Evolutionary conservation across 2,888 invertebrate genomes (phyloP).

Genomic region (Aradus depressus): DNA sequence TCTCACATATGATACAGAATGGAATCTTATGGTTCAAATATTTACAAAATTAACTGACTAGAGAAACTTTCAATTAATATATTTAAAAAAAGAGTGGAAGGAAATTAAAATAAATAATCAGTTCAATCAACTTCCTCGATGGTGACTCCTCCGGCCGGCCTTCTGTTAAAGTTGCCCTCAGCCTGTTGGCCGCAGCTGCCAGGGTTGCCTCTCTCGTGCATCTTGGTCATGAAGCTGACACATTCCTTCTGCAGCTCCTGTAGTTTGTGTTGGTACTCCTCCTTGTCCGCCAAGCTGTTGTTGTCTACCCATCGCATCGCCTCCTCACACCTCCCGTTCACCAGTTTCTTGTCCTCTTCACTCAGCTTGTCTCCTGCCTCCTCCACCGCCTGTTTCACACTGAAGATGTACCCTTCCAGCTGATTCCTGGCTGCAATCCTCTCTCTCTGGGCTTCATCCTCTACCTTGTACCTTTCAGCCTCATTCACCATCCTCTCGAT

Average conservation of each 20-base stretch:
- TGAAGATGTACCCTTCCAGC: constrained; percentile 37
- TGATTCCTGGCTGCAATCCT: constrained; percentile 39
- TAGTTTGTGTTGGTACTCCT: constrained; percentile 38
- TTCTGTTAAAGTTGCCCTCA: constrained; percentile 35
- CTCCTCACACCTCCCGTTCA: constrained; percentile 34
- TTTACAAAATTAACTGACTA: too few species aligned
- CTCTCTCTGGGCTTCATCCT: constrained; percentile 36
- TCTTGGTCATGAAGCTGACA: constrained; percentile 37
- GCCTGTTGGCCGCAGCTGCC: constrained; percentile 20
- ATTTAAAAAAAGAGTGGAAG: too few species aligned
- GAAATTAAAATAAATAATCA: background rate
- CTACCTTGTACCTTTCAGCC: constrained; percentile 36
- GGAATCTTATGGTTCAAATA: too few species aligned
- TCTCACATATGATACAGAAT: too few species aligned
- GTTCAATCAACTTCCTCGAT: constrained; percentile 41
- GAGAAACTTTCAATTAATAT: too few species aligned
- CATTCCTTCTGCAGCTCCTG: constrained; percentile 38
- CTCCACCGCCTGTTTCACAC: constrained; percentile 36
- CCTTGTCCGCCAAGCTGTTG: constrained; percentile 40
- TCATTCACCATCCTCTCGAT: constrained; percentile 40
- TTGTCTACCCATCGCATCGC: constrained; percentile 40
- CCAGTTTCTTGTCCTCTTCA: constrained; percentile 36
- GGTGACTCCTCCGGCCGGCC: too few species aligned
- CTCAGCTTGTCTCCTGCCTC: constrained; percentile 36
- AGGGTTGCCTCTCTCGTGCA: constrained; percentile 29